Base-by-base conservation (phyloP, 2,113 vertebrate genomes). In the Oryzias melastigma region DNA sequence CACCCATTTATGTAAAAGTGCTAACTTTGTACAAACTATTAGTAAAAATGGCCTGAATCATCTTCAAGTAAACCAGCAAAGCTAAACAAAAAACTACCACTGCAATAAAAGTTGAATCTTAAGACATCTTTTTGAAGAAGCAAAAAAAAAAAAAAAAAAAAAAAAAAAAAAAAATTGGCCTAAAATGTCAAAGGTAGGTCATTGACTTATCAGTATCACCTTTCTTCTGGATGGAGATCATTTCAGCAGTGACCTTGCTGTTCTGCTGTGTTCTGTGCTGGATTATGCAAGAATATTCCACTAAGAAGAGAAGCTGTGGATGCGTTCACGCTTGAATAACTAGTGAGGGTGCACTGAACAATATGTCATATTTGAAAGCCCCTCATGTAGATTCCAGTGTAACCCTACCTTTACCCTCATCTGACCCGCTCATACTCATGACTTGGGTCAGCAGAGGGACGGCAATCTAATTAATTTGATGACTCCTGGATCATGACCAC, bases 311-410 rank as follows among this genome's bases (percentile, higher is more conserved):
- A 57, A 61, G 45, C 22, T 62, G 52, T 56, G 71, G 29, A 47
- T 56, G 48, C 40, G 49, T 49, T 52, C 16, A 62, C 19, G 61
- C 46, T 47, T 76, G 65, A 68, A 52, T 14, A 10, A 17, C 17
- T n/a, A 63, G 20, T 14, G 50, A 64, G 35, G 67, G 19, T 13
- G 0, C 10, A 44, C 82, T 83, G 69, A 80, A 83, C 48, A 76
- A 65, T 83, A 67, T 86, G 55, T 65, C 73, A 77, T 74, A 76
- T 78, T 74, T 77, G 59, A 69, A 76, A 68, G 46, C 48, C 61
- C 43, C 35, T 46, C 3, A 43, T 61, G 60, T 68, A 61, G 71
- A 69, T 69, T 66, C 59, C 10, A 20, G 56, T 53, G 65, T 83
- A 84, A 87, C 67, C 62, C 40, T 68, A 87, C 49, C 75, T 68